Conservation (phyloP, 2,888 invertebrate genomes). For the Orthonychiurus folsomi region DNA sequence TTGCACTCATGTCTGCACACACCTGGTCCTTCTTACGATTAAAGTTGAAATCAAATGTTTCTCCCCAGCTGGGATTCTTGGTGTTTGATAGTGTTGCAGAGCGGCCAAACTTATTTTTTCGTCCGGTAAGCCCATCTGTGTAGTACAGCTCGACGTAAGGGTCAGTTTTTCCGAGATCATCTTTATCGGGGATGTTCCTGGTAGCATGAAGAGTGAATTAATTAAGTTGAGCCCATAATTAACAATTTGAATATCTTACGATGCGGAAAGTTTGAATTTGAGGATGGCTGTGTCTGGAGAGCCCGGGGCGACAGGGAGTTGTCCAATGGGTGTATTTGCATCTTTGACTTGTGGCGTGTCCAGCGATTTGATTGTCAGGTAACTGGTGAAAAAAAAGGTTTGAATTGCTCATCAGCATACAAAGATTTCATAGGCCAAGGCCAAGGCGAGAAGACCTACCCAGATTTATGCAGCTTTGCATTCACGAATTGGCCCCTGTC, state of each 20-base stretch:
- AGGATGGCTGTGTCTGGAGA: neutral
- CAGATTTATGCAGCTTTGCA: conserved; percentile 34
- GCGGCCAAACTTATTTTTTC: conserved; percentile 29
- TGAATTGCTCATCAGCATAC: neutral
- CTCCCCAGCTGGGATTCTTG: conserved; percentile 34
- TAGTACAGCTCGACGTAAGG: conserved; percentile 34
- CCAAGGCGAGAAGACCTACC: conserved; percentile 20
- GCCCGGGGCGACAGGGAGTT: conserved; percentile 3
- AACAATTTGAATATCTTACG: conserved; percentile 27
- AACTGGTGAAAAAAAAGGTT: too few species aligned
- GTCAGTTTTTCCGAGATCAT: conserved; percentile 31
- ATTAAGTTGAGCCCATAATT: neutral
- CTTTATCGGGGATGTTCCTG: conserved; percentile 35
- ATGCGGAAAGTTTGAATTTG: conserved; percentile 33
- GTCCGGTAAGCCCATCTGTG: conserved; percentile 28
- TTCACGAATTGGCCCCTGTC: conserved; percentile 33
- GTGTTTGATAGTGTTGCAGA: conserved; percentile 27
- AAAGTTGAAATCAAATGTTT: conserved; percentile 35
- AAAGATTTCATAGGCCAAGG: neutral
- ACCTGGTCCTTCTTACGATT: conserved; percentile 22
- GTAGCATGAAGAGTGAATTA: conserved; percentile 3
- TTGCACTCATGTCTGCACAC: neutral
- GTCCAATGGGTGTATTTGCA: neutral
- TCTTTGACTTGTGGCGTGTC: neutral
- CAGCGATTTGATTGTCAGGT: conserved; percentile 7